Evolutionary conservation across 2,113 vertebrate species (phyloP), one percentile per base, ranked within the genome.

Genomic region (Apodemus speciosus): DNA sequence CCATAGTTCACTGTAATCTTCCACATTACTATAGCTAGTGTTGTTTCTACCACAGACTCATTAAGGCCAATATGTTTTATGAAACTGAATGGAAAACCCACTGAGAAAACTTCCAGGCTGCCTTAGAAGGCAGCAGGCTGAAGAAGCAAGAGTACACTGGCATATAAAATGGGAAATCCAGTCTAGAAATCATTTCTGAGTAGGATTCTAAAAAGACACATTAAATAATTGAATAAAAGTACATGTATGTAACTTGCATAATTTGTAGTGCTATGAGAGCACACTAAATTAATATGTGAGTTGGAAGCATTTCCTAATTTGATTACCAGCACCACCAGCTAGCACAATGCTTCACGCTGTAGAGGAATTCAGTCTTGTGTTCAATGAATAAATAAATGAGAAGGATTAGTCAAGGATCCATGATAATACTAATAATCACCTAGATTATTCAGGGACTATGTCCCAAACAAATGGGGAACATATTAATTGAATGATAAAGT

Each of bases 401-500:
- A 64, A 91, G 4, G 3, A 89, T 62, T 14, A 60, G 16, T 75
- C 27, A 51, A 64, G 15, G 38, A 49, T 51, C 90, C 87, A 25
- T 53, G 68, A 89, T 80, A 76, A 85, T 49, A 69, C 75, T 77
- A 93, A 66, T 75, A 53, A 62, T 81, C 92, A 68, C 27, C 2
- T 94, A 3, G 40, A 40, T 88, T 85, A 95, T 68, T 7, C 32
- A 79, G 62, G 1, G 6, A 88, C 51, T 83, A 32, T 51, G 77
- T 83, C 30, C 46, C 53, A 76, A 66, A 53, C 51, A 81, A 84
- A 77, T 43, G 81, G n/a, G 60, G 32, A 20, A 81, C 46, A 43
- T 77, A 77, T 43, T 90, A 81, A 73, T 85, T 72, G 60, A 89
- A 72, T 35, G 53, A 72, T 46, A 30, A n/a, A 51, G 94, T 81